Base-by-base conservation (phyloP, 1,140 invertebrate species). In the Pissodes strobi region DNA sequence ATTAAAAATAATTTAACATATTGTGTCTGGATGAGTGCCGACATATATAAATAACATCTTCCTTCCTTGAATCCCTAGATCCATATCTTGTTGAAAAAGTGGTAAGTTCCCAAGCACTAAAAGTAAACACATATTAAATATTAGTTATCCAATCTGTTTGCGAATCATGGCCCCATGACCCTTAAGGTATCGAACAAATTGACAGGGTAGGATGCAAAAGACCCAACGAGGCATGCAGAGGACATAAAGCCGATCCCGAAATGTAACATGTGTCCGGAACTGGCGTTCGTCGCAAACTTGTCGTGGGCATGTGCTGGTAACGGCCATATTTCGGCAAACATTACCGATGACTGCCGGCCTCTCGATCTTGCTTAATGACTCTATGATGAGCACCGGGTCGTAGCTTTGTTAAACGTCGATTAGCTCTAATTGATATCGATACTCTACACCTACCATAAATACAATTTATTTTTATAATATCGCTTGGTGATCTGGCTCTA, bases 271-370 rank as follows among this genome's bases (percentile, higher is more conserved):
- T 64, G 61, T 46, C 52, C 37, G 41, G 13, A 64, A 64, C 19
- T 56, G 61, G 51, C 39, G 51, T 39, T 41, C 51, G 51, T 56
- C 25, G 41, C 39, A 64, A 64, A 64, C 51, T 64, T 64, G 61
- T 64, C 61, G 61, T 43, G 51, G 61, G 41, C 61, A 64, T 56
- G 34, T 64, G 61, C 61, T 37, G 25, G 41, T 64, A 64, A 64
- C 61, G 51, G 51, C 61, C 25, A 48, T 56, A 23, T 13, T 30
- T 27, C 21, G 21, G 13, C 30, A 27, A 2, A 41, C 38, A 64
- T 64, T 64, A 64, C 52, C 43, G 60, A 64, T 46, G 38, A 38
- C 30, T 22, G 56, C 6, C 61, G 52, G 41, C 61, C 61, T 64
- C 39, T 49, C 51, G 61, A 64, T 64, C 61, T 64, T 46, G 15